A percentile compares a stretch with the other conserved stretches of the same genome.
These are phyloP conservation scores for Folsomia manolachei DNA, from an alignment of 2,888 invertebrate genomes.

Conservation along the genomic window DNA sequence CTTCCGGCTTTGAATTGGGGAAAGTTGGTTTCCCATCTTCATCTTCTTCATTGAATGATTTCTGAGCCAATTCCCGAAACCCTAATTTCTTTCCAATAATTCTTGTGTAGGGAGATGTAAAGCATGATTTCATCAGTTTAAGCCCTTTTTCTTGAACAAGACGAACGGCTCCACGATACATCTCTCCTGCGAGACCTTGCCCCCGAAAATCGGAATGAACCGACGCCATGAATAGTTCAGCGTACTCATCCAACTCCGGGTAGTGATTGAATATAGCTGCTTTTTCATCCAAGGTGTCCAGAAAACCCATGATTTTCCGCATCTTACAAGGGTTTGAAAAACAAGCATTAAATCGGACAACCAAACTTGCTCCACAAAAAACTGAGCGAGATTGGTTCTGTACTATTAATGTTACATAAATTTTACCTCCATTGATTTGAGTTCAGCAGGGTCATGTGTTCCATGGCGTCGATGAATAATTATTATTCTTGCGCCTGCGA, in stretches of 20 bases:
- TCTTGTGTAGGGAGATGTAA: slow-evolving; percentile 42
- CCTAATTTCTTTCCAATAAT: slow-evolving; percentile 44
- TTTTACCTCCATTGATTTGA: neutral
- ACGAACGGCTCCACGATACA: slow-evolving; percentile 37
- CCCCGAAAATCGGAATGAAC: slow-evolving; percentile 42
- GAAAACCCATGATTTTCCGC: slow-evolving; percentile 44
- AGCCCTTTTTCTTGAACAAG: slow-evolving; percentile 37
- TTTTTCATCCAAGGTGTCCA: slow-evolving; percentile 37
- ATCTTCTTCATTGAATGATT: slow-evolving; percentile 37
- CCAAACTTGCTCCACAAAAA: no score
- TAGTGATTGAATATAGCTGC: slow-evolving; percentile 37
- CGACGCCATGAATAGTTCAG: slow-evolving; percentile 44
- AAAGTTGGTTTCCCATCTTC: slow-evolving; percentile 39
- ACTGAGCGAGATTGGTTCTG: no score
- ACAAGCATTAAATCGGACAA: no score
- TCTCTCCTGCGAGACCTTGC: slow-evolving; percentile 42
- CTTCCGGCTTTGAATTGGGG: slow-evolving; percentile 35
- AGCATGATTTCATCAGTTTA: slow-evolving; percentile 40
- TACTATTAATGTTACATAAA: no score
- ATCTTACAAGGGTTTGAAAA: no score
- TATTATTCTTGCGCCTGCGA: slow-evolving; percentile 40
- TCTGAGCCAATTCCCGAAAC: slow-evolving; percentile 37
- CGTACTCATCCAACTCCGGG: slow-evolving; percentile 40
- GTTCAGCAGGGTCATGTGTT: neutral
- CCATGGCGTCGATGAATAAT: slow-evolving; percentile 23